These are phyloP conservation scores for Xenotilapia longispinis DNA, from an alignment of 2,113 vertebrate species.

Conservation along the genomic window DNA sequence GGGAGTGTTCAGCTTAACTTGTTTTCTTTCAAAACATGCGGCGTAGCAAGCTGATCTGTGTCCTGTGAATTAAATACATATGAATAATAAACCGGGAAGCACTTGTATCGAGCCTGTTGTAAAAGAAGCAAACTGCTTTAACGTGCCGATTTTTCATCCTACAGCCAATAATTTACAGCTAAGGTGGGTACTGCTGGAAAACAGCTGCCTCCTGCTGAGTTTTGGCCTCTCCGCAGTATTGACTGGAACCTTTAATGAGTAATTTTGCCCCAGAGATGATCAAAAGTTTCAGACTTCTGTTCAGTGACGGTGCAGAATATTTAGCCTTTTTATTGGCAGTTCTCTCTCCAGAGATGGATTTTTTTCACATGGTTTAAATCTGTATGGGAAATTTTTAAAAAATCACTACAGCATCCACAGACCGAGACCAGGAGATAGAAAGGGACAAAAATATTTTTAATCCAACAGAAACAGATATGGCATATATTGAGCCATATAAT, in stretches of 20 bases:
- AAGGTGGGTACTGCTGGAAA: slow-evolving; percentile 1
- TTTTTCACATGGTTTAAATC: neutral
- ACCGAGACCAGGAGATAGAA: neutral
- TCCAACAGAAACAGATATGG: neutral
- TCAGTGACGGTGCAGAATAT: neutral
- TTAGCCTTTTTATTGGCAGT: neutral
- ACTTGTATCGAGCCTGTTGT: slow-evolving; percentile 4
- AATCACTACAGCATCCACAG: neutral
- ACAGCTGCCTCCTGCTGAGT: slow-evolving; percentile 6
- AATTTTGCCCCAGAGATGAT: neutral
- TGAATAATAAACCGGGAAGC: slow-evolving; percentile 1
- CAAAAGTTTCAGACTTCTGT: neutral
- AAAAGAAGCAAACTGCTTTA: slow-evolving; percentile 5
- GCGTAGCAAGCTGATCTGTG: neutral
- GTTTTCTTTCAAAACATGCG: slow-evolving; percentile 46
- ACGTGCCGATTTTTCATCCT: neutral
- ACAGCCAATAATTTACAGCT: neutral
- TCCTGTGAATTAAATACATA: neutral
- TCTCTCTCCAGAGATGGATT: neutral
- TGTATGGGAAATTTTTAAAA: neutral
- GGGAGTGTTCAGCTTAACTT: slow-evolving; percentile 9
- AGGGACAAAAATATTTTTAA: neutral
- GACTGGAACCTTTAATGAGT: slow-evolving; percentile 15
- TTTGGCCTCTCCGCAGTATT: neutral
- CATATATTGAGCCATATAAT: neutral